These are phyloP conservation scores for Amphimallon solstitiale DNA, from an alignment of 2,888 invertebrate species.

Conservation along the genomic window DNA sequence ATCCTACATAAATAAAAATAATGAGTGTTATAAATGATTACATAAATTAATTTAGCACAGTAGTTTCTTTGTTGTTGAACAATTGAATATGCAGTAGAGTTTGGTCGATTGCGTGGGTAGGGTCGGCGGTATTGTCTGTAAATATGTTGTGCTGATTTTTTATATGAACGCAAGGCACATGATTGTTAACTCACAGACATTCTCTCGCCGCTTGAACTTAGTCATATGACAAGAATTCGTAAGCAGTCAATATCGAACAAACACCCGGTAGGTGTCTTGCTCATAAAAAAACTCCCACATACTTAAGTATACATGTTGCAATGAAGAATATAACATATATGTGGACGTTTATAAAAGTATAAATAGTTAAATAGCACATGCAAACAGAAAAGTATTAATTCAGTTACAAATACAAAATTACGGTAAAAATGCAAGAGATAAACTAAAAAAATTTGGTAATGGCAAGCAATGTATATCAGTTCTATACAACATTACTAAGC, in stretches of 20 bases:
- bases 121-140: not conserved
- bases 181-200: slow-evolving; percentile 7
- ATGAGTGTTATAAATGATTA: slow-evolving; percentile 20
- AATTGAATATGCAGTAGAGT: slow-evolving; percentile 1
- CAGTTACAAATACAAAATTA: too few relatives aligned
- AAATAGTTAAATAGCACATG: too few relatives aligned
- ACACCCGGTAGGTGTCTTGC: slow-evolving; percentile 7
- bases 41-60: not conserved
- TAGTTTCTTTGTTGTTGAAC: slow-evolving; percentile 14
- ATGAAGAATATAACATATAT: too few relatives aligned
- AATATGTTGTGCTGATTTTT: not conserved
- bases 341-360: too few relatives aligned
- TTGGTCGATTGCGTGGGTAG: slow-evolving; percentile 1
- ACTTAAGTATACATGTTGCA: too few relatives aligned
- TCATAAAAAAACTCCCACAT: not conserved
- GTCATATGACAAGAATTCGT: slow-evolving; percentile 26
- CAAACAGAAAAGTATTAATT: too few relatives aligned
- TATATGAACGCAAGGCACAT: not conserved
- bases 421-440: too few relatives aligned
- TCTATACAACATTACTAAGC: too few relatives aligned
- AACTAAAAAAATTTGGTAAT: too few relatives aligned
- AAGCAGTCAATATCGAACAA: slow-evolving; percentile 15
- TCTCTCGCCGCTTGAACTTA: slow-evolving; percentile 7
- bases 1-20: not conserved
- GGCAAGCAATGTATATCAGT: too few relatives aligned